These are phyloP conservation scores for Cantharis nigra DNA, from an alignment of 2,888 invertebrate species.

Conservation along the genomic window DNA sequence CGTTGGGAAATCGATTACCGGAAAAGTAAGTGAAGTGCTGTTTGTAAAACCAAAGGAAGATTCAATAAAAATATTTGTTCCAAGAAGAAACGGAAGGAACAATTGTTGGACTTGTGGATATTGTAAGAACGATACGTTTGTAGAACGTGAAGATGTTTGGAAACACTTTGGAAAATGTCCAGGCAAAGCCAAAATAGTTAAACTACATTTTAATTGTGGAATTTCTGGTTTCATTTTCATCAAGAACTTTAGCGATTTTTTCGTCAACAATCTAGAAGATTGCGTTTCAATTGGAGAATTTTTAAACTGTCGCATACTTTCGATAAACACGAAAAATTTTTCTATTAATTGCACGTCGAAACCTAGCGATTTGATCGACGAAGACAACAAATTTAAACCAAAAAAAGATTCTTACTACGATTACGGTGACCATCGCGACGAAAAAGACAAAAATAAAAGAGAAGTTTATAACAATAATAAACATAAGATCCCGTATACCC, in stretches of 20 bases:
- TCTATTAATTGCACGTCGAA: conserved; percentile 92
- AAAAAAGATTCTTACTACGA: conserved; percentile 72
- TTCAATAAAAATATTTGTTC: conserved; percentile 93
- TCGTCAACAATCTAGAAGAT: conserved; percentile 91
- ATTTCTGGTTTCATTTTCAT: conserved; percentile 92
- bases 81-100: conserved; percentile 90
- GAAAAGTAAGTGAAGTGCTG: conserved; percentile 78
- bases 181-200: conserved; percentile 92
- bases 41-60: conserved; percentile 89
- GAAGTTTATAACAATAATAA: conserved; percentile 83
- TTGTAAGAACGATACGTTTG: conserved; percentile 79
- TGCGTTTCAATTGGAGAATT: conserved; percentile 83
- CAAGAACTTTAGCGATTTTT: conserved; percentile 90
- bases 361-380: conserved; percentile 86
- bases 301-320: conserved; percentile 86
- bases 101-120: conserved; percentile 98
- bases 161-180: conserved; percentile 69
- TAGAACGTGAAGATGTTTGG: too few species aligned
- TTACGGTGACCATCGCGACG: conserved; percentile 75
- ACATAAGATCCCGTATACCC: conserved; percentile 52
- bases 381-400: conserved; percentile 65
- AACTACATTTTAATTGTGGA: conserved; percentile 84
- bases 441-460: conserved; percentile 78
- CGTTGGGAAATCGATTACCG: conserved; percentile 83
- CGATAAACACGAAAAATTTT: conserved; percentile 94